phyloP scores from a whole-genome alignment of 2,797 vertebrate species.

The Sebastiscus albofasciatus region DNA sequence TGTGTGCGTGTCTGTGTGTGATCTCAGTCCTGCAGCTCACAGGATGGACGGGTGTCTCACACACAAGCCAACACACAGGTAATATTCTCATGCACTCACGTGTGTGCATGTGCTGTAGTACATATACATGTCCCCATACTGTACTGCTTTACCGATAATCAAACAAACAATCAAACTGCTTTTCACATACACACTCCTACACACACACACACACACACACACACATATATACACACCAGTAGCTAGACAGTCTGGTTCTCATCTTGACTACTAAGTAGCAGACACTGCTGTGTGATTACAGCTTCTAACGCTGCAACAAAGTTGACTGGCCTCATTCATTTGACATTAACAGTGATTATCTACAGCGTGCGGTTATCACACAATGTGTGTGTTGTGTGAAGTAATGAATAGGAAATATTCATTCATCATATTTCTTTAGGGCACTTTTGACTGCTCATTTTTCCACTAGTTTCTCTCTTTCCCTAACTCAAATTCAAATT shows the following conservation, averaged over 20 bases:
- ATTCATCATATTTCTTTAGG: background rate
- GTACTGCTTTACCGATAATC: constrained; percentile 12
- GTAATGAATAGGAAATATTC: background rate
- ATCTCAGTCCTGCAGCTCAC: constrained; percentile 6
- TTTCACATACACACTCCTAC: background rate
- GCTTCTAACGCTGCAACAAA: constrained; percentile 2
- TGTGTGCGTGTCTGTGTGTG: background rate
- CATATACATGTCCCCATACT: background rate
- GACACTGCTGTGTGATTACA: constrained; percentile 13
- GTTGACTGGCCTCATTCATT: background rate
- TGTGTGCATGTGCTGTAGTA: background rate
- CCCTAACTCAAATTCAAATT: background rate
- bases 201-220: background rate
- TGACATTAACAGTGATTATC: constrained; percentile 3
- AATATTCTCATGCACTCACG: background rate
- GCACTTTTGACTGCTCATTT: background rate
- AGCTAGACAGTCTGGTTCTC: constrained; percentile 20
- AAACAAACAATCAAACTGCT: constrained; percentile 12
- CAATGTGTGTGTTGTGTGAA: background rate
- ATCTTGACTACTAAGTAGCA: constrained; percentile 36
- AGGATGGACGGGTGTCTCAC: constrained; percentile 26
- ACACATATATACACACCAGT: background rate
- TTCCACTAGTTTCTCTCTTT: background rate
- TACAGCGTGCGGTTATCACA: background rate
- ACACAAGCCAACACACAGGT: background rate